A percentile compares a stretch with the other conserved stretches of the same genome.
phyloP scores from a whole-genome alignment of 2,113 vertebrate genomes.

The Ammodramus savannarum region DNA sequence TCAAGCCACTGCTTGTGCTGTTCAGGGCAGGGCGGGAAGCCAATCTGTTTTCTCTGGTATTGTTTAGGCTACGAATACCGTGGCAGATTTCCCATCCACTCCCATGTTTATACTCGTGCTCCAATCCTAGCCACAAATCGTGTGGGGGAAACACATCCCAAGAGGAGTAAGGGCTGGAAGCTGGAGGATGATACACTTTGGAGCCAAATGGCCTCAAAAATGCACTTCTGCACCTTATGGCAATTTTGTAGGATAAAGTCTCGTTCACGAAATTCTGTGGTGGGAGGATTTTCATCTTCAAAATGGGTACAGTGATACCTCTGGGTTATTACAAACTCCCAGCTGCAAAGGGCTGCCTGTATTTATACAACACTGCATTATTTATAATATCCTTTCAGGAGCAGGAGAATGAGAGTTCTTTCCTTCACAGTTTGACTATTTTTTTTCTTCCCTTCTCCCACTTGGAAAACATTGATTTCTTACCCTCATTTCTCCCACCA shows the following conservation, averaged over 20 bases:
- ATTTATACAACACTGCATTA: slow-evolving; percentile 28
- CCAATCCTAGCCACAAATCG: background rate
- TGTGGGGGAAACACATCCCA: background rate
- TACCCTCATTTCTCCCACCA: background rate
- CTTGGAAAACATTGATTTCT: slow-evolving; percentile 19
- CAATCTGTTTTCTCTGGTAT: slow-evolving; percentile 12
- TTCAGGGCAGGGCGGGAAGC: background rate
- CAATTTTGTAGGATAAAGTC: background rate
- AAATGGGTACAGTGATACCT: slow-evolving; percentile 15
- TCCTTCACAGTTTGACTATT: background rate
- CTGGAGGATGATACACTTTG: background rate
- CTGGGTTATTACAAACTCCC: slow-evolving; percentile 30
- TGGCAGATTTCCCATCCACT: slow-evolving; percentile 33
- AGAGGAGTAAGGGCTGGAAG: background rate
- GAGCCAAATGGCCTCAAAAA: background rate
- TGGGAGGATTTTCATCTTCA: slow-evolving; percentile 33
- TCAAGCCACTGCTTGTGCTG: slow-evolving; percentile 5
- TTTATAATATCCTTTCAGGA: slow-evolving; percentile 32
- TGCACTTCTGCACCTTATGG: background rate
- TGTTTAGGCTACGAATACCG: slow-evolving; percentile 6
- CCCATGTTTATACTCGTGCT: background rate
- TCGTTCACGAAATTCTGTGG: background rate
- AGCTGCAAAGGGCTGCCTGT: background rate
- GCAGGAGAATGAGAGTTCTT: background rate
- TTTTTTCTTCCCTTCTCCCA: background rate